phyloP scores from a whole-genome alignment of 2,888 invertebrate genomes.

The Ormyrus pomaceus region DNA sequence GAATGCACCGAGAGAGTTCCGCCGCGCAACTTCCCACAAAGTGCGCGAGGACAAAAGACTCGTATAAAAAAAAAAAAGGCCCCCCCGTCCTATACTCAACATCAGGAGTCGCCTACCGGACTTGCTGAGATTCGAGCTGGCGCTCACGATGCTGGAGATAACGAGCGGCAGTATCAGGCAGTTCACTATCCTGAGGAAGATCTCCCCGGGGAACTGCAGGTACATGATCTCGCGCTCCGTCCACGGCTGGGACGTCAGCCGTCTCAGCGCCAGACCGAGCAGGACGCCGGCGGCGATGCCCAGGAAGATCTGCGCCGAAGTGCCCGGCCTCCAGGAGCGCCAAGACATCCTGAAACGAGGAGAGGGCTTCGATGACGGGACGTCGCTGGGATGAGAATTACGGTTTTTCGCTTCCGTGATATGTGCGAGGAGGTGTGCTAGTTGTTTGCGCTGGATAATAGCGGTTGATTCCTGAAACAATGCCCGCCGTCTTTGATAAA shows the following conservation, averaged over 20 bases:
- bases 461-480: no score
- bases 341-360: no score
- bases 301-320: conserved; percentile 61
- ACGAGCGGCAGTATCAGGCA: conserved; percentile 95
- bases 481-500: no score
- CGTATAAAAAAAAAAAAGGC: no score
- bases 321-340: conserved; percentile 21
- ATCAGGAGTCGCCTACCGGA: conserved; percentile 63
- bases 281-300: conserved; percentile 64
- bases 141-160: conserved; percentile 90
- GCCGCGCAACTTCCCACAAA: no score
- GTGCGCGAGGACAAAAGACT: no score
- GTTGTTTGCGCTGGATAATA: no score
- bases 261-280: conserved; percentile 66
- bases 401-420: not conserved
- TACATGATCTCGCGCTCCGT: conserved; percentile 91
- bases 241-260: conserved; percentile 78
- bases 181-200: conserved; percentile 96
- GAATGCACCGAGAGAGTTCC: no score
- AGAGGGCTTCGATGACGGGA: no score
- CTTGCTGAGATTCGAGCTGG: conserved; percentile 68
- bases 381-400: not conserved
- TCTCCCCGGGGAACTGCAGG: conserved; percentile 94
- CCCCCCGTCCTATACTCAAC: no score
- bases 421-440: not conserved